Conservation (phyloP, 2,113 vertebrate genomes). For the Hystrix cristata region DNA sequence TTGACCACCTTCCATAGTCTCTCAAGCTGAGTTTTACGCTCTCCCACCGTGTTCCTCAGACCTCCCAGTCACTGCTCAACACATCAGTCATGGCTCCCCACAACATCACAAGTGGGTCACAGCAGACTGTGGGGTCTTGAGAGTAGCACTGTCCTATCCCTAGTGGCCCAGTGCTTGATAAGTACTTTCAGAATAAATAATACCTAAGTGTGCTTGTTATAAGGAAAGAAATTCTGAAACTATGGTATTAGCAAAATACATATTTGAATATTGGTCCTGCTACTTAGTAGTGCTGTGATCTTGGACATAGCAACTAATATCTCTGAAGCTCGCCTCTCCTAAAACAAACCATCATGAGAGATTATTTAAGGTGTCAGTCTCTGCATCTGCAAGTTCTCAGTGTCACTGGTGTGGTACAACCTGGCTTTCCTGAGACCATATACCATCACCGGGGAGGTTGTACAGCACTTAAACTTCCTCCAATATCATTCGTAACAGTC, state of each 20-base stretch:
- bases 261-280: background rate
- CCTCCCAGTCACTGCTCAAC: too few relatives aligned
- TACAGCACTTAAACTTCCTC: background rate
- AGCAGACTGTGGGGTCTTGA: background rate
- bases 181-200: background rate
- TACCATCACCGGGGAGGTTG: background rate
- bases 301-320: background rate
- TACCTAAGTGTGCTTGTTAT: background rate
- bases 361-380: background rate
- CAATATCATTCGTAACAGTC: background rate
- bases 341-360: background rate
- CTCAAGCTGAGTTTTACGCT: background rate
- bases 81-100: too few relatives aligned
- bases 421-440: background rate
- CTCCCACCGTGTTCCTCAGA: background rate
- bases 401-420: background rate
- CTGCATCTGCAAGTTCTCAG: background rate
- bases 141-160: background rate
- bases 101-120: background rate
- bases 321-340: background rate
- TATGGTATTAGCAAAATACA: background rate
- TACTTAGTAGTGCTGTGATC: background rate
- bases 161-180: background rate
- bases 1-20: too few relatives aligned
- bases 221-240: background rate